Conservation (phyloP, 1,140 invertebrate species). For the Nixonia krombeini region DNA sequence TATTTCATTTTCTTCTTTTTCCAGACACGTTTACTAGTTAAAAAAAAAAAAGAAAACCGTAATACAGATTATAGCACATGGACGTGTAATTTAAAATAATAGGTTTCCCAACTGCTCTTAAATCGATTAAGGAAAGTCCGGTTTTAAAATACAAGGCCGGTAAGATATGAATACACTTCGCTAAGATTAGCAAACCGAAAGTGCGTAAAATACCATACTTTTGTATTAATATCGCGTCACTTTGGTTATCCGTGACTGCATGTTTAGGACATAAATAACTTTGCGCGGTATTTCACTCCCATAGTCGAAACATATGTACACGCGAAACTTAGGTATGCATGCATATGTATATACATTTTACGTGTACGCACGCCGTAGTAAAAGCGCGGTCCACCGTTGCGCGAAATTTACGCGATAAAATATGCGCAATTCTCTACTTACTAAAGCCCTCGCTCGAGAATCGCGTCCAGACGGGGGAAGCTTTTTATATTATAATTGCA, state of each 20-base stretch:
- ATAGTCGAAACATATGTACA: neutral
- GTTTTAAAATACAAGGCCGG: too few species aligned
- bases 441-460: neutral
- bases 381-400: neutral
- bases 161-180: too few species aligned
- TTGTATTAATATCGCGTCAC: neutral
- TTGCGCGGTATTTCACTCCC: neutral
- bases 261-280: neutral
- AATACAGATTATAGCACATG: too few species aligned
- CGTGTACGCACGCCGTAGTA: neutral
- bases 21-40: too few species aligned
- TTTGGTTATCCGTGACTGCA: neutral
- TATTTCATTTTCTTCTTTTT: too few species aligned
- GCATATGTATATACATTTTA: neutral
- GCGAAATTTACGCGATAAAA: conserved; percentile 1
- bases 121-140: too few species aligned
- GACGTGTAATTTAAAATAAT: too few species aligned
- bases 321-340: neutral
- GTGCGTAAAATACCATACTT: too few species aligned
- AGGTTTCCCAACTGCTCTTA: too few species aligned
- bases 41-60: too few species aligned
- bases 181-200: too few species aligned
- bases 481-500: conserved; percentile 5
- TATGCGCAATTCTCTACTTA: conserved; percentile 3
- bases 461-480: neutral